A percentile compares a stretch with the other conserved stretches of the same genome.
phyloP scores from a whole-genome alignment of 2,888 invertebrate species.

The Parnassius apollo region DNA sequence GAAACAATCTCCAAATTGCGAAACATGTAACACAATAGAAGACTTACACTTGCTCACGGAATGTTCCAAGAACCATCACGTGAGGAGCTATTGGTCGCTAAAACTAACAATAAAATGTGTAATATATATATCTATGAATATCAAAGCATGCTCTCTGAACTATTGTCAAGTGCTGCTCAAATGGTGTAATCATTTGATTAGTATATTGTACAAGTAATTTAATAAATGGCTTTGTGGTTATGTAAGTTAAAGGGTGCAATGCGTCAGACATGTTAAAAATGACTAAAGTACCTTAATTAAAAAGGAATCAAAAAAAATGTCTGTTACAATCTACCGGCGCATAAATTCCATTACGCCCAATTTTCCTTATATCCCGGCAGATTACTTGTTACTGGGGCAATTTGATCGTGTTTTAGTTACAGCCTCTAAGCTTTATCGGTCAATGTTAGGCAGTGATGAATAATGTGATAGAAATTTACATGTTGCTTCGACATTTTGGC shows the following conservation, averaged over 20 bases:
- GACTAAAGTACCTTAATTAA: no score
- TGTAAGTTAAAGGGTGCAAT: not conserved
- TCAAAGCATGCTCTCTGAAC: no score
- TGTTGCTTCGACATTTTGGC: slow-evolving; percentile 17
- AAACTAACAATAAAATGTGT: no score
- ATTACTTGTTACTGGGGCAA: slow-evolving; percentile 13
- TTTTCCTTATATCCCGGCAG: slow-evolving; percentile 14
- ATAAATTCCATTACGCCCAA: slow-evolving; percentile 14
- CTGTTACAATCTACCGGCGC: not conserved
- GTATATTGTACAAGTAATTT: no score
- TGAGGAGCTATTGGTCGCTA: no score
- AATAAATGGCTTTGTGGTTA: not conserved
- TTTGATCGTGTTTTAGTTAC: slow-evolving; percentile 13
- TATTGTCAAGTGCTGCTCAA: no score
- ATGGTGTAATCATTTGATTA: no score
- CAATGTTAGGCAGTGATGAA: slow-evolving; percentile 11
- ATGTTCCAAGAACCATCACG: no score
- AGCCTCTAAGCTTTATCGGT: not conserved
- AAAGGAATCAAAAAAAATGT: not conserved
- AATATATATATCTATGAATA: no score
- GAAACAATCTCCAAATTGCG: no score
- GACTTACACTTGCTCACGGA: no score
- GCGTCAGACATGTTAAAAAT: not conserved
- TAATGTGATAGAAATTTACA: slow-evolving; percentile 17
- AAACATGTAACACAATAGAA: no score